These are phyloP conservation scores for Prosapia bicincta DNA, from an alignment of 2,888 invertebrate genomes.

Conservation along the genomic window DNA sequence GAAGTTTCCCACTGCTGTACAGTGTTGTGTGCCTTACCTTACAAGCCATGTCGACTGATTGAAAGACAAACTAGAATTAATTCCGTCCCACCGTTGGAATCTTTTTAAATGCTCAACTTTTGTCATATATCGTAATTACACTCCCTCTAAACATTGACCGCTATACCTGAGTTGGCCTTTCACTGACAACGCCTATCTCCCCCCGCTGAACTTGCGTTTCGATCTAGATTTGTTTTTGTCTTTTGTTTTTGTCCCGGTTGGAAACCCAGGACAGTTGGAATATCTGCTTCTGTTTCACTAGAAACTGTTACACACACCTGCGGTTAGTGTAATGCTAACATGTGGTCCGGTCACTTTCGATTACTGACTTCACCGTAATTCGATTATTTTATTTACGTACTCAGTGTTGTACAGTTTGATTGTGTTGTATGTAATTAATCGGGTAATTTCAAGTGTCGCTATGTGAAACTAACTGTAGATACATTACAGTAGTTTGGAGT, in stretches of 20 bases:
- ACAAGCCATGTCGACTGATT: neutral
- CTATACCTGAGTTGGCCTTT: neutral
- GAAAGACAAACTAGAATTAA: neutral
- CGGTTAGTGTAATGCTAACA: too few relatives aligned
- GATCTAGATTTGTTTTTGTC: neutral
- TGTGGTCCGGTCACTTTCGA: too few relatives aligned
- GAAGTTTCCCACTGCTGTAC: too few relatives aligned
- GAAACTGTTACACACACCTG: too few relatives aligned
- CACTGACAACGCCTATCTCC: neutral
- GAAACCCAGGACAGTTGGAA: neutral
- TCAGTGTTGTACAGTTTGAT: too few relatives aligned
- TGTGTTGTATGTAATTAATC: too few relatives aligned
- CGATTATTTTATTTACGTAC: too few relatives aligned
- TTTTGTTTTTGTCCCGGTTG: neutral
- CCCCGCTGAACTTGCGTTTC: neutral
- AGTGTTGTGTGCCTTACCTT: neutral
- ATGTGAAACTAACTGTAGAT: too few relatives aligned
- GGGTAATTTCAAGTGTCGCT: too few relatives aligned
- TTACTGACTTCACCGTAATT: too few relatives aligned
- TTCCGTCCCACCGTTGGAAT: neutral
- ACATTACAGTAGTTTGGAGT: too few relatives aligned
- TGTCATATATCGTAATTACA: slow-evolving; percentile 2
- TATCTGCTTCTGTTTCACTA: neutral
- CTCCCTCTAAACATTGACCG: slow-evolving; percentile 2
- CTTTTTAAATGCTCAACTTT: neutral